phyloP scores from a whole-genome alignment of 2,797 vertebrate genomes.

The Nyctalus aviator region DNA sequence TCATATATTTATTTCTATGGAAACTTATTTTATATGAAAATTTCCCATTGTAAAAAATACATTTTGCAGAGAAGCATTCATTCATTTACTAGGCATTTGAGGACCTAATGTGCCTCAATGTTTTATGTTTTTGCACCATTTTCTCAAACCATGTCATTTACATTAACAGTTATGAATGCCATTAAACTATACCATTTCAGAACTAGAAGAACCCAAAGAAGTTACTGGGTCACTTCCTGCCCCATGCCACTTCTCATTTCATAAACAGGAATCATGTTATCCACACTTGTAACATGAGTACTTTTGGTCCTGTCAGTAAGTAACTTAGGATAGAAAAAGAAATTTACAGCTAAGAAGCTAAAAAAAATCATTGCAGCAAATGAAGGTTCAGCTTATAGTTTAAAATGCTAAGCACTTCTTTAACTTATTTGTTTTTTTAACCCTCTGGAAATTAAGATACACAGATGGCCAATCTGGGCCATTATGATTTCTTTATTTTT shows the following conservation, averaged over 20 bases:
- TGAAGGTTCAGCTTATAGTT: neutral
- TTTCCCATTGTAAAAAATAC: neutral
- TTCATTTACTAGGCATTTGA: neutral
- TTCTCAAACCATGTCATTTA: constrained; percentile 11
- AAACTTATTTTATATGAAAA: neutral
- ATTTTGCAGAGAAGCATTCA: neutral
- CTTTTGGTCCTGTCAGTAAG: neutral
- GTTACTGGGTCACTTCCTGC: neutral
- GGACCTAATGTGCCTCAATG: neutral
- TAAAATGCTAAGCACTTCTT: neutral
- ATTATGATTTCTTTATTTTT: neutral
- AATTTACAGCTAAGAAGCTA: neutral
- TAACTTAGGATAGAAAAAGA: constrained; percentile 5
- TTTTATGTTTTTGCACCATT: constrained; percentile 29
- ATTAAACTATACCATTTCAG: neutral
- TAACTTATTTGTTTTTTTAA: constrained; percentile 47
- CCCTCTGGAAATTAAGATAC: constrained; percentile 61
- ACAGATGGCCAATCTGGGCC: neutral
- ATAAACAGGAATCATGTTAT: neutral
- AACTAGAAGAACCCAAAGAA: neutral
- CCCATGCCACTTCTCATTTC: neutral
- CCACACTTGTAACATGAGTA: neutral
- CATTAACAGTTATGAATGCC: neutral
- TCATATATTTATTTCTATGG: neutral
- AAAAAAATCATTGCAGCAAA: neutral